These are phyloP conservation scores for Clangula hyemalis DNA, from an alignment of 2,797 vertebrate species.

Conservation along the genomic window DNA sequence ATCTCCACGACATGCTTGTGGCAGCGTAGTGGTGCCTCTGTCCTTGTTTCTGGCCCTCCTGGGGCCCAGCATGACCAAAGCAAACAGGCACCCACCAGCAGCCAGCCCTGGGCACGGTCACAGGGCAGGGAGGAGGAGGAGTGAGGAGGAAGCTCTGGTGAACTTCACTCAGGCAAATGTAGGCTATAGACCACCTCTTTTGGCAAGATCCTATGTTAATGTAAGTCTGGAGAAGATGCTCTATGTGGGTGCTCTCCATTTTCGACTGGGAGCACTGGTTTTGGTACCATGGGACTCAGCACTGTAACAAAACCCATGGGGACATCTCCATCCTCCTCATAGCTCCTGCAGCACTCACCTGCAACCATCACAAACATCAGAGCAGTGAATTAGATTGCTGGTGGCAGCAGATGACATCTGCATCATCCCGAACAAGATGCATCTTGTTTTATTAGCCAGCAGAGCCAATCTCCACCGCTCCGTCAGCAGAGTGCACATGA, in stretches of 20 bases:
- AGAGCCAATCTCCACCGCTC: neutral
- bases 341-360: neutral
- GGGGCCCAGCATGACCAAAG: fast-evolving
- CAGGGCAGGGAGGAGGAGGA: neutral
- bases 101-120: fast-evolving
- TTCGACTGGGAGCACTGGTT: fast-evolving
- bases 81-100: fast-evolving
- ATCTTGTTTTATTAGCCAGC: neutral
- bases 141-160: fast-evolving
- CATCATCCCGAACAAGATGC: neutral
- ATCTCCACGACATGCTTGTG: neutral
- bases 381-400: neutral
- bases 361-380: neutral
- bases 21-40: fast-evolving
- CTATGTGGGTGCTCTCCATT: neutral
- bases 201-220: neutral
- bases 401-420: neutral
- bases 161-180: fast-evolving
- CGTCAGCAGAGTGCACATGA: neutral
- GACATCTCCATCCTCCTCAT: neutral
- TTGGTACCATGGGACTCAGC: neutral
- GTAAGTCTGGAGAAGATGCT: neutral
- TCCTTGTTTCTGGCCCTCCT: neutral
- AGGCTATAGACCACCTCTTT: neutral
- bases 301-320: neutral